These are phyloP conservation scores for Macrotus californicus DNA, from an alignment of 2,113 vertebrate species.

Conservation along the genomic window DNA sequence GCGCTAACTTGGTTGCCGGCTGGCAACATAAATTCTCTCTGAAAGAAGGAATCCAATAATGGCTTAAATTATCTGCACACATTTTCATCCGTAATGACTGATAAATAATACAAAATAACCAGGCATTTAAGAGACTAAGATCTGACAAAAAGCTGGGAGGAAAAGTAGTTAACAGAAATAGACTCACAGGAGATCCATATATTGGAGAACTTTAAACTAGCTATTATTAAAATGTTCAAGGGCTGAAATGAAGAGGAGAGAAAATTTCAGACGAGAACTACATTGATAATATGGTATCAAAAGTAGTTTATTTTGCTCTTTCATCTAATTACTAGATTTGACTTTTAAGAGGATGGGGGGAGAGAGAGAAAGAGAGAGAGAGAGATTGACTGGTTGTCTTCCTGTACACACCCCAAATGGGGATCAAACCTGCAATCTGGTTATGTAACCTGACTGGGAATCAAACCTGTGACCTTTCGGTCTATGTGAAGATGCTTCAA, in stretches of 20 bases:
- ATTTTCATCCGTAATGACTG: neutral
- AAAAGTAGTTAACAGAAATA: neutral
- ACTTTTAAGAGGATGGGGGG: neutral
- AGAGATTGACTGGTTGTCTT: too few relatives aligned
- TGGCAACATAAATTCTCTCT: neutral
- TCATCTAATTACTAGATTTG: neutral
- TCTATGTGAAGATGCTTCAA: too few relatives aligned
- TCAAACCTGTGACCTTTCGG: too few relatives aligned
- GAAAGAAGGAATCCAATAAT: neutral
- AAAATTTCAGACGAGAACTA: neutral
- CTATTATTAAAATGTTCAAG: neutral
- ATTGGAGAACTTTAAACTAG: neutral
- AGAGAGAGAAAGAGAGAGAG: too few relatives aligned
- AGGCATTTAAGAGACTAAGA: neutral
- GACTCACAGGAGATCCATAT: neutral
- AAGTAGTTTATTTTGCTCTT: neutral
- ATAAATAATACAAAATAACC: neutral
- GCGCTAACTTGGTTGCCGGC: neutral
- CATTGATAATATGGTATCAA: neutral
- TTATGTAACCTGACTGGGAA: too few relatives aligned
- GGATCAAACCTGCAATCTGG: too few relatives aligned
- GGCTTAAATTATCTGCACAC: neutral
- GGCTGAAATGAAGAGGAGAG: neutral
- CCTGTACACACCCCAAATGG: too few relatives aligned
- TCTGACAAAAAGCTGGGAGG: neutral